These are phyloP conservation scores for Eleutherodactylus coqui DNA, from an alignment of 2,797 vertebrate species.

Conservation along the genomic window DNA sequence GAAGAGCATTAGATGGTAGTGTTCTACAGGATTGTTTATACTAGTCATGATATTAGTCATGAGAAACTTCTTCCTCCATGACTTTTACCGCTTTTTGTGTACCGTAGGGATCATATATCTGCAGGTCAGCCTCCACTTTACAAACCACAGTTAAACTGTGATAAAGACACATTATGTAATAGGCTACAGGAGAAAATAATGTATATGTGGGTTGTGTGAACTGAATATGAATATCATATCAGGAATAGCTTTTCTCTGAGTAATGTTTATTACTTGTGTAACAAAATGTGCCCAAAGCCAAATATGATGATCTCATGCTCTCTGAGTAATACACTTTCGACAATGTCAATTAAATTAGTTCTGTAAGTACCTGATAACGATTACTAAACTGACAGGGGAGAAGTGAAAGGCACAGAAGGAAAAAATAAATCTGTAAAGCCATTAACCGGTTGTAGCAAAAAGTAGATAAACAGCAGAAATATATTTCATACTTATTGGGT, in stretches of 20 bases:
- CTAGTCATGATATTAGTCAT: neutral
- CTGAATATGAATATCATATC: slow-evolving; percentile 5
- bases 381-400: slow-evolving; percentile 12
- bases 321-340: slow-evolving; percentile 42
- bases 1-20: neutral
- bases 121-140: neutral
- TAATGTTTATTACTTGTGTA: slow-evolving; percentile 32
- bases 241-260: slow-evolving; percentile 30
- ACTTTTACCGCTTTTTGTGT: neutral
- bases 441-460: neutral
- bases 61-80: neutral
- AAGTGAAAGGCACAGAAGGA: neutral
- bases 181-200: neutral
- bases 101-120: neutral
- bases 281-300: slow-evolving; percentile 25
- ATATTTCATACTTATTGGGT: neutral
- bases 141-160: neutral
- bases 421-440: slow-evolving; percentile 17
- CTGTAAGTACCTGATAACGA: slow-evolving; percentile 42
- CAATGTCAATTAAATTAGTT: slow-evolving; percentile 42
- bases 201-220: slow-evolving; percentile 3
- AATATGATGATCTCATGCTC: slow-evolving; percentile 49
- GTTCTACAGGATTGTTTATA: no score
- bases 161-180: neutral
- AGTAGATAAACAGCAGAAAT: neutral